phyloP scores from a whole-genome alignment of 1,140 invertebrate species.

The Andricus grossulariae region DNA sequence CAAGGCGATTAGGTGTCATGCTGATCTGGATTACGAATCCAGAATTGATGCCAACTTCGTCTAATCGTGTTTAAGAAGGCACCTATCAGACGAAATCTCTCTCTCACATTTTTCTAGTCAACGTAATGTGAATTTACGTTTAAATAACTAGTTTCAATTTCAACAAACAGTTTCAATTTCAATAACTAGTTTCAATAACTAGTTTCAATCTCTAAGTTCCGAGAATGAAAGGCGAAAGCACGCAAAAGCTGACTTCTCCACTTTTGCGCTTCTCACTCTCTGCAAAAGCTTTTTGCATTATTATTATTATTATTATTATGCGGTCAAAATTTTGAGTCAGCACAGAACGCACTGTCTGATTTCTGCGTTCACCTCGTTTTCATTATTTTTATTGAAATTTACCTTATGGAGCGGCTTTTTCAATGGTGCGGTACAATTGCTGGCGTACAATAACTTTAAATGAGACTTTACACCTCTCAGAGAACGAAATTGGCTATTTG shows the following conservation, averaged over 20 bases:
- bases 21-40: background rate
- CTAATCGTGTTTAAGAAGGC: background rate
- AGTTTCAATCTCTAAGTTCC: conserved; percentile 5
- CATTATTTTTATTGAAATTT: conserved; percentile 64
- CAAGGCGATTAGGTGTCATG: conserved; percentile 4
- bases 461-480: conserved; percentile 80
- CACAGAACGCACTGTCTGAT: conserved; percentile 65
- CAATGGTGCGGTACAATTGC: conserved; percentile 63
- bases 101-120: conserved; percentile 29
- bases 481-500: conserved; percentile 86
- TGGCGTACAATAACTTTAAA: conserved; percentile 70
- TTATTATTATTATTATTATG: background rate
- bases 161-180: conserved; percentile 13
- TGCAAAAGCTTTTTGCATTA: conserved; percentile 13
- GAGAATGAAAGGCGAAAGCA: conserved; percentile 1
- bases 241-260: background rate
- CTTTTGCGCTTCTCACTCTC: conserved; percentile 10
- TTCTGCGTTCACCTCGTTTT: conserved; percentile 63
- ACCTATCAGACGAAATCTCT: conserved; percentile 30
- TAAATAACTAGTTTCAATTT: conserved; percentile 1
- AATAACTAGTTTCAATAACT: conserved; percentile 31
- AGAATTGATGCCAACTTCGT: conserved; percentile 18
- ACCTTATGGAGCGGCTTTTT: conserved; percentile 70
- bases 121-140: conserved; percentile 17
- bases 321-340: conserved; percentile 35